phyloP scores from a whole-genome alignment of 2,113 vertebrate genomes.

The Ammodytes marinus region DNA sequence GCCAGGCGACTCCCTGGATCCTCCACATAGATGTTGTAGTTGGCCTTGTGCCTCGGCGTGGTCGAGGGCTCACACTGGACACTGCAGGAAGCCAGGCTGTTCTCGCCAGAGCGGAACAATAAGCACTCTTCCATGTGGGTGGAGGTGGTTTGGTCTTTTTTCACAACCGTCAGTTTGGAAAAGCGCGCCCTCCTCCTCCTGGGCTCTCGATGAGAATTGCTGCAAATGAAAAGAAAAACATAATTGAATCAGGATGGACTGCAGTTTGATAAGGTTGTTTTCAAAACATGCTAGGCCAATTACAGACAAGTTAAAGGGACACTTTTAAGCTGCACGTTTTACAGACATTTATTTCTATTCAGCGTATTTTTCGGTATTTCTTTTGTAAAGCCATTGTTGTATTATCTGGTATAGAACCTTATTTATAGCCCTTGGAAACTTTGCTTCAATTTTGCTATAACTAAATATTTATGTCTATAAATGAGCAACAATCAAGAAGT shows the following conservation, averaged over 20 bases:
- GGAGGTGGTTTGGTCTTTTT: constrained; percentile 96
- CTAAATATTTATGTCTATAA: neutral
- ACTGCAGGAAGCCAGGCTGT: constrained; percentile 82
- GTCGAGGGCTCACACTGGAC: constrained; percentile 82
- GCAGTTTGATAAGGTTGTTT: neutral
- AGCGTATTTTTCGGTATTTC: neutral
- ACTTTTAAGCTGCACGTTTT: neutral
- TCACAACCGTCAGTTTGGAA: constrained; percentile 89
- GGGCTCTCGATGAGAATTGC: constrained; percentile 83
- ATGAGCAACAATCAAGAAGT: neutral
- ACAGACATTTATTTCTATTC: too few species aligned
- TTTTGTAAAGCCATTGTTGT: neutral
- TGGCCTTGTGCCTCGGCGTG: constrained; percentile 87
- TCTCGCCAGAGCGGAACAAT: constrained; percentile 86
- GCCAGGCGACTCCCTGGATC: constrained; percentile 80
- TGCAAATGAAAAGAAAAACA: constrained; percentile 53
- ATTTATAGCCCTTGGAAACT: neutral
- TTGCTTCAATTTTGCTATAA: neutral
- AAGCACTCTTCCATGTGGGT: constrained; percentile 91
- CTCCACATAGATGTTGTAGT: constrained; percentile 93
- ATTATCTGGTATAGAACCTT: neutral
- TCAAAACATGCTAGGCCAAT: neutral
- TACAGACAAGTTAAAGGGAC: neutral
- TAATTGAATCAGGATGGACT: neutral
- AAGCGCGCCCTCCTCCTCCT: constrained; percentile 86